Percentiles rank a stretch among this genome's conserved stretches.
phyloP scores from a whole-genome alignment of 2,888 invertebrate genomes.

The Apamea sordens region DNA sequence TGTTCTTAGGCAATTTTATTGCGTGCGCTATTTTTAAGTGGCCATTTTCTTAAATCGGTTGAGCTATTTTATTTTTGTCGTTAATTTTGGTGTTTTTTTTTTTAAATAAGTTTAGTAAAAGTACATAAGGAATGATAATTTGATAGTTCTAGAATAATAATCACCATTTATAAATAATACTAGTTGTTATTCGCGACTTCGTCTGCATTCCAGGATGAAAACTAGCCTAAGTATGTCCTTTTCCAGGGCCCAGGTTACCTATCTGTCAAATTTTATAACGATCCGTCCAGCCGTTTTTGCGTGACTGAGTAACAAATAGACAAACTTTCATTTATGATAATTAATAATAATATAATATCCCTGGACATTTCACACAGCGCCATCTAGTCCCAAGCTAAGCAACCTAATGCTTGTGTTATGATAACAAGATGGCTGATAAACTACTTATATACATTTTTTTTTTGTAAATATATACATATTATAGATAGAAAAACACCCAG shows the following conservation, averaged over 20 bases:
- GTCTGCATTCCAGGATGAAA: background rate
- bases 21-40: conserved; percentile 70
- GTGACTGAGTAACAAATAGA: background rate
- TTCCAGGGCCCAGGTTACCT: background rate
- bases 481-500: too few relatives aligned
- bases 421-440: too few relatives aligned
- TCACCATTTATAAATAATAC: background rate
- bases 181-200: background rate
- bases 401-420: too few relatives aligned
- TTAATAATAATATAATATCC: too few relatives aligned
- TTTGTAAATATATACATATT: too few relatives aligned
- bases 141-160: background rate
- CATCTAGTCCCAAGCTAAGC: too few relatives aligned
- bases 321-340: too few relatives aligned
- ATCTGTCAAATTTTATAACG: background rate
- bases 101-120: background rate
- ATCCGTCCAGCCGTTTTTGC: background rate
- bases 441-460: too few relatives aligned
- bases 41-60: conserved; percentile 53
- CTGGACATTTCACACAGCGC: too few relatives aligned
- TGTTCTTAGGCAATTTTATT: conserved; percentile 83
- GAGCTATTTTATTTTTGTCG: conserved; percentile 40
- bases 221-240: background rate
- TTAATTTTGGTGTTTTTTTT: conserved; percentile 25
- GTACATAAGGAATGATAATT: background rate